Conservation (phyloP, 2,888 invertebrate species). For the Theretra japonica region DNA sequence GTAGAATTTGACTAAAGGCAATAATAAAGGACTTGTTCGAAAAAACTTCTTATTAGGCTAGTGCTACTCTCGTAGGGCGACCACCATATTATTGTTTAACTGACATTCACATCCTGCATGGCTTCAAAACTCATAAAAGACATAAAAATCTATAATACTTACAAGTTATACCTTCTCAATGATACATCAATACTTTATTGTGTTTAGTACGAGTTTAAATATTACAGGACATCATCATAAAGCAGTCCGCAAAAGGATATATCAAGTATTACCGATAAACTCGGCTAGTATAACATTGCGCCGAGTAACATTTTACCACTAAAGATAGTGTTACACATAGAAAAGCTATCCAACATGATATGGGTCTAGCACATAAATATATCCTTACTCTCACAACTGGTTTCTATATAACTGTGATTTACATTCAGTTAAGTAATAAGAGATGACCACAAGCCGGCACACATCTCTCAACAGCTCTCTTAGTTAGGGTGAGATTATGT, state of each 20-base stretch:
- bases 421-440: conserved; percentile 67
- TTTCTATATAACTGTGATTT: conserved; percentile 58
- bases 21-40: neutral
- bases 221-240: conserved; percentile 4
- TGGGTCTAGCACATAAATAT: conserved; percentile 25
- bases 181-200: neutral
- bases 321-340: conserved; percentile 19
- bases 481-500: conserved; percentile 45
- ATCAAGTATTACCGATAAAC: conserved; percentile 11
- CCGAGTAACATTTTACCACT: conserved; percentile 10
- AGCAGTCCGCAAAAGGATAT: neutral
- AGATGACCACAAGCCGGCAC: conserved; percentile 71
- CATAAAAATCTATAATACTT: no score
- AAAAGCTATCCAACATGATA: conserved; percentile 18
- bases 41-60: no score
- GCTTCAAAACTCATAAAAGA: no score
- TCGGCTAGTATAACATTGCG: neutral
- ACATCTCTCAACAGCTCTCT: conserved; percentile 62
- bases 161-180: no score
- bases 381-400: conserved; percentile 43
- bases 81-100: no score
- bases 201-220: neutral
- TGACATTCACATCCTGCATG: no score
- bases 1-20: no score
- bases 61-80: no score